Conservation (phyloP, 2,888 invertebrate genomes). For the Aleiodes alternator region DNA sequence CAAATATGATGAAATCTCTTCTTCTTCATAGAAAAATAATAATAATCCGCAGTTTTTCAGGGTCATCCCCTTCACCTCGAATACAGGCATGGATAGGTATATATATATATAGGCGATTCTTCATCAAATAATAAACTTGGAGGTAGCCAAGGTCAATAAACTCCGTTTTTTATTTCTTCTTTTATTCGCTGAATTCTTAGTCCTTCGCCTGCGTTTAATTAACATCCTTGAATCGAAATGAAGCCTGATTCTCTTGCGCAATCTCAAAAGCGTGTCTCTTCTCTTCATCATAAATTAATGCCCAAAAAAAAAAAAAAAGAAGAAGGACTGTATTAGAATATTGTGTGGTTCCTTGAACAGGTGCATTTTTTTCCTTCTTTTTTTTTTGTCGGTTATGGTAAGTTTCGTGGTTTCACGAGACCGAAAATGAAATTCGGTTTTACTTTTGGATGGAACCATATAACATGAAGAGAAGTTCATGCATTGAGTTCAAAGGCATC, state of each 20-base stretch:
- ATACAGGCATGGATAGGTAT: neutral
- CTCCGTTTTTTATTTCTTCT: neutral
- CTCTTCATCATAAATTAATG: neutral
- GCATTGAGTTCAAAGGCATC: conserved; percentile 32
- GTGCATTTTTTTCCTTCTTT: no score
- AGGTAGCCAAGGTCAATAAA: neutral
- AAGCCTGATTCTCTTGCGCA: neutral
- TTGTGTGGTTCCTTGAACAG: conserved; percentile 1
- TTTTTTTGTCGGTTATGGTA: neutral
- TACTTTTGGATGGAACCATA: conserved; percentile 62
- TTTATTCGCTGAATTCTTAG: no score
- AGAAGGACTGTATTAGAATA: neutral
- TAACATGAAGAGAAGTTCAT: conserved; percentile 21
- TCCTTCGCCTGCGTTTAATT: no score
- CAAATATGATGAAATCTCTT: no score
- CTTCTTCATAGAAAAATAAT: no score
- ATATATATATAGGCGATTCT: neutral
- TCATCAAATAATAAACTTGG: neutral
- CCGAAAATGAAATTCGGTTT: conserved; percentile 73
- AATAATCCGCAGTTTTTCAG: neutral
- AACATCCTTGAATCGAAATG: no score
- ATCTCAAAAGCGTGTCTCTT: neutral
- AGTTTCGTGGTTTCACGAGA: conserved; percentile 56
- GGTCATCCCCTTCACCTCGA: conserved; percentile 5
- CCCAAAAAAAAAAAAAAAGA: neutral